Evolutionary conservation across 2,888 invertebrate species (phyloP).

Genomic region (Liopterus haemorrhoidalis): DNA sequence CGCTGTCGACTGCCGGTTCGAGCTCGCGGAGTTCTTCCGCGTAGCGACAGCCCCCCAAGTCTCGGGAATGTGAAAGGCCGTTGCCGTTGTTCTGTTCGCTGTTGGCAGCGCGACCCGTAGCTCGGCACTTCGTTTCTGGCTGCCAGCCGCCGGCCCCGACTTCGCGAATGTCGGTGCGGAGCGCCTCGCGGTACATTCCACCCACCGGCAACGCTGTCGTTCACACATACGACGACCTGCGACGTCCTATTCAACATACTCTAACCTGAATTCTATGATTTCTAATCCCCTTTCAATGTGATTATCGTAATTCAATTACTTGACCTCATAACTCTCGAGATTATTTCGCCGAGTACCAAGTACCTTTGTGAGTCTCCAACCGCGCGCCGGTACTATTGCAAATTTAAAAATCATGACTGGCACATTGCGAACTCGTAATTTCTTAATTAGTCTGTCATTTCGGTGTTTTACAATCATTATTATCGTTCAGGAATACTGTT

Average conservation of each 20-base stretch:
- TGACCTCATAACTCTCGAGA: slow-evolving; percentile 9
- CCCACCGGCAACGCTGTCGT: slow-evolving; percentile 5
- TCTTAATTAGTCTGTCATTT: slow-evolving; percentile 16
- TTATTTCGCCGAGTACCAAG: background rate
- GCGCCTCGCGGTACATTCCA: slow-evolving; percentile 2
- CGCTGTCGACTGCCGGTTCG: background rate
- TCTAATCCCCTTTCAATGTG: slow-evolving; percentile 10
- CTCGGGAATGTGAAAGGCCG: slow-evolving; percentile 19
- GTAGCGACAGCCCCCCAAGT: slow-evolving; percentile 12
- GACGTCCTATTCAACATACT: slow-evolving; percentile 2
- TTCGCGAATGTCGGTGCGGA: no score
- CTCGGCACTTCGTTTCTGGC: no score
- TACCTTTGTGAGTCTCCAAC: background rate
- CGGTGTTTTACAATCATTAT: slow-evolving; percentile 10
- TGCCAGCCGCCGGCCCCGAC: no score
- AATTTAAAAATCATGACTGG: slow-evolving; percentile 6
- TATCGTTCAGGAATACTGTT: no score
- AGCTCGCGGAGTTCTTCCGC: slow-evolving; percentile 13
- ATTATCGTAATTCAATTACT: slow-evolving; percentile 14
- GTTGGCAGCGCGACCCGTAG: no score
- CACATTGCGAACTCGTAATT: slow-evolving; percentile 3
- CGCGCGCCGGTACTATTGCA: slow-evolving; percentile 8
- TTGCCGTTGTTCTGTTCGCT: background rate
- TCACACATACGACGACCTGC: slow-evolving; percentile 4
- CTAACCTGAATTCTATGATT: background rate